Base-by-base conservation (phyloP, 2,888 invertebrate species). In the Alentia gelatinosa region DNA sequence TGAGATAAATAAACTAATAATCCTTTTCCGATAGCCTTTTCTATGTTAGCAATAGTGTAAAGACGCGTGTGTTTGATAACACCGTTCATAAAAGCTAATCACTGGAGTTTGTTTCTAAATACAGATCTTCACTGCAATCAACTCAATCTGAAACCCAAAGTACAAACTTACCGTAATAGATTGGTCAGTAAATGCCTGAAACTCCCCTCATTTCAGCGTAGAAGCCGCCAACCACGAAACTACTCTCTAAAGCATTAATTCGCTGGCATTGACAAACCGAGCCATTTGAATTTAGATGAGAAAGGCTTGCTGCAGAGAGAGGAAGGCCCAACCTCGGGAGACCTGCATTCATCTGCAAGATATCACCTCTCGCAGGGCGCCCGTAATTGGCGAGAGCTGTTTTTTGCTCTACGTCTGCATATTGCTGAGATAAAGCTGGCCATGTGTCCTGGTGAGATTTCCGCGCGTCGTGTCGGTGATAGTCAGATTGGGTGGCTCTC, bases 251-350 rank as follows among this genome's bases (percentile, higher is more conserved):
- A 79, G 79, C 86, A 86, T 86, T 86, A 86, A 86, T 86, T 86
- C 86, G 19, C 30, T 35, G 30, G 26, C 86, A 86, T 86, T 86
- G 86, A 86, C 86, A 86, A 86, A 86, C 47, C 47, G 42, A n/a
- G 47, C 47, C 86, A 86, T 86, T 86, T 86, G 86, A 86, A 86
- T 86, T 86, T 86, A 86, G 86, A 86, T 86, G 86, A 86, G 47
- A 47, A 42, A 35, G n/a, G 33, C 12, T 30, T 12, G 68, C 37
- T 39, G 83, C 83, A 23, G 39, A 1, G 39, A 40, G n/a, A 33
- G 30, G 47, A 23, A 19, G 86, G n/a, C 47, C 37, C 37, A 35
- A 12, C 35, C 86, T 47, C 86, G 15, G 35, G 47, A 86, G 86
- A 86, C 47, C n/a, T 19, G 42, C 33, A 86, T 86, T 86, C 86